Conservation (phyloP, 2,113 vertebrate genomes). For the Mus spicilegus region DNA sequence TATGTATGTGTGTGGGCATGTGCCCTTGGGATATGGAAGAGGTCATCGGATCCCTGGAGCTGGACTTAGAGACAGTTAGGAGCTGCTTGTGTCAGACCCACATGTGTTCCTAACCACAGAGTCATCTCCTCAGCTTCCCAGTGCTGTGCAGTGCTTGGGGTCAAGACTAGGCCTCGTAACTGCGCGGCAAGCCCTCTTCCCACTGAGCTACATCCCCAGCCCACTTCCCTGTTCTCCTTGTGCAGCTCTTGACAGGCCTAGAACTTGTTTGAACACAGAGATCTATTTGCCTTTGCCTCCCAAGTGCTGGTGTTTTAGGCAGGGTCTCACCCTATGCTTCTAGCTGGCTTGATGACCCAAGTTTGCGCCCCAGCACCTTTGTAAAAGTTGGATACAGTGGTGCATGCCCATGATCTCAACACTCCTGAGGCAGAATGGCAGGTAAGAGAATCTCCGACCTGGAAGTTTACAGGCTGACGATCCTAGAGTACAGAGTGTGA, state of each 20-base stretch:
- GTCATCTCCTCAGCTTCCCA: background rate
- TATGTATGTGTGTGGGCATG: background rate
- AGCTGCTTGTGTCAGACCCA: background rate
- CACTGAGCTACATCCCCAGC: background rate
- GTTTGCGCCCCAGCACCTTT: background rate
- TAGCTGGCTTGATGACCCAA: background rate
- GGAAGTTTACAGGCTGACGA: background rate
- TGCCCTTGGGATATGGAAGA: background rate
- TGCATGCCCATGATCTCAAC: background rate
- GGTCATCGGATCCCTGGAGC: background rate
- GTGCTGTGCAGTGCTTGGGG: background rate
- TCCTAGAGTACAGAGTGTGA: background rate
- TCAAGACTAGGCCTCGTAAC: background rate
- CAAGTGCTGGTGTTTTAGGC: background rate
- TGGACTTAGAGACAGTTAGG: background rate
- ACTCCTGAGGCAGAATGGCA: background rate
- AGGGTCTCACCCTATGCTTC: background rate
- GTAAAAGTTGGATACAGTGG: background rate
- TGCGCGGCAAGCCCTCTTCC: background rate
- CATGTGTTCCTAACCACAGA: background rate
- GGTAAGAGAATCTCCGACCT: background rate
- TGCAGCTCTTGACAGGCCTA: background rate
- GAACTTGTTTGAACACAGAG: background rate
- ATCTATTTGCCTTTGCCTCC: background rate
- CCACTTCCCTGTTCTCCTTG: background rate